Percentiles rank a stretch among this genome's conserved stretches.
Evolutionary conservation across 2,113 vertebrate species (phyloP).

Genomic region (Solea senegalensis): DNA sequence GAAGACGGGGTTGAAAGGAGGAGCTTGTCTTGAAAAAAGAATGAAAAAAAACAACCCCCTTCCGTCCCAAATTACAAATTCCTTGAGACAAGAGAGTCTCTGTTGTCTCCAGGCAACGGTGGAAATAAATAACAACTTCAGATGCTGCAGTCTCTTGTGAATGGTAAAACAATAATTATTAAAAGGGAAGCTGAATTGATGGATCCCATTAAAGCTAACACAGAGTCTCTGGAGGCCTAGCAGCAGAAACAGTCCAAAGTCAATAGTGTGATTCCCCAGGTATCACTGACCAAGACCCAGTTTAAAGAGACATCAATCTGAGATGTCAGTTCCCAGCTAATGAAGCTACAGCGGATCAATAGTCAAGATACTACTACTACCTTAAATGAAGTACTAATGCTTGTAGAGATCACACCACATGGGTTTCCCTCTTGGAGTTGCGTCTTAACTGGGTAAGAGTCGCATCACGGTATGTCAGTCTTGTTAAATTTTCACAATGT

Average conservation of each 20-base stretch:
- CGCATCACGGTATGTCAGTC: not conserved
- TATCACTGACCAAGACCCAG: conserved; percentile 80
- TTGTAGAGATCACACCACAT: conserved; percentile 66
- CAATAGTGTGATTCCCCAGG: conserved; percentile 85
- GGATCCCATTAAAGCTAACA: conserved; percentile 77
- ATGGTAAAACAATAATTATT: conserved; percentile 81
- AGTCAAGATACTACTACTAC: conserved; percentile 81
- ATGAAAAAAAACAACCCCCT: conserved; percentile 22
- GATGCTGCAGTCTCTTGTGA: conserved; percentile 48
- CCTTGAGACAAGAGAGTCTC: conserved; percentile 46
- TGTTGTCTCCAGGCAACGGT: conserved; percentile 49
- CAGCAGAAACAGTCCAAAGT: conserved; percentile 80
- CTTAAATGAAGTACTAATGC: conserved; percentile 83
- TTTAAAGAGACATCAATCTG: conserved; percentile 91
- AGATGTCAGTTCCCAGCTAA: conserved; percentile 89
- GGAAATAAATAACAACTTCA: conserved; percentile 24
- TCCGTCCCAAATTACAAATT: conserved; percentile 39
- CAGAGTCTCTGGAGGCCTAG: conserved; percentile 78
- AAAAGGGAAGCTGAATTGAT: conserved; percentile 78
- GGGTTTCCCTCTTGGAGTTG: conserved; percentile 44
- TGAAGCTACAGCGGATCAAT: conserved; percentile 88
- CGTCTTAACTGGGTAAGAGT: conserved; percentile 2
- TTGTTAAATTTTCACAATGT: conserved; percentile 5
- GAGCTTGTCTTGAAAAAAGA: conserved; percentile 68
- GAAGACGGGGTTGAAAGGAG: conserved; percentile 60